Conservation (phyloP, 2,888 invertebrate genomes). For the Aquatica leii region DNA sequence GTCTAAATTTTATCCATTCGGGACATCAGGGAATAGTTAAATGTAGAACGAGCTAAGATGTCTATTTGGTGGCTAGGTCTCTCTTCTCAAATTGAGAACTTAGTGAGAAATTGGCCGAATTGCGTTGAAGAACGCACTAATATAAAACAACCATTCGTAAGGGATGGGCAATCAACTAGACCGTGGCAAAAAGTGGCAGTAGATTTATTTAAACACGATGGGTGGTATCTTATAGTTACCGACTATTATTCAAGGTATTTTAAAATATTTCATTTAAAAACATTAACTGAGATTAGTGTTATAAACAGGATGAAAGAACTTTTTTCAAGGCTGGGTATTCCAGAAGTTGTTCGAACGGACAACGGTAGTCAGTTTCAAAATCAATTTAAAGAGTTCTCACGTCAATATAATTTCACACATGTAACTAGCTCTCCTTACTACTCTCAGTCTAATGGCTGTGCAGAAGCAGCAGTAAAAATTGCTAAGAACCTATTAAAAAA, state of each 20-base stretch:
- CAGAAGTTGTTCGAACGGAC: slow-evolving; percentile 35
- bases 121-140: neutral
- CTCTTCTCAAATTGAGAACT: slow-evolving; percentile 6
- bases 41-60: no score
- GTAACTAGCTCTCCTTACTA: slow-evolving; percentile 37
- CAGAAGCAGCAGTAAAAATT: slow-evolving; percentile 27
- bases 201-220: slow-evolving; percentile 29
- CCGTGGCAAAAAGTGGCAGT: slow-evolving; percentile 39
- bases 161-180: slow-evolving; percentile 22
- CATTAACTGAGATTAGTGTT: slow-evolving; percentile 12
- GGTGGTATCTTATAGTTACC: slow-evolving; percentile 17
- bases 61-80: no score
- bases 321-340: slow-evolving; percentile 36
- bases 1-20: no score
- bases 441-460: slow-evolving; percentile 26
- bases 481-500: slow-evolving; percentile 27
- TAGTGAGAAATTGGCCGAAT: neutral
- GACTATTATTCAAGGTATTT: slow-evolving; percentile 32
- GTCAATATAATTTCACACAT: slow-evolving; percentile 22
- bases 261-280: slow-evolving; percentile 8
- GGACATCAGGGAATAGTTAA: slow-evolving; percentile 45
- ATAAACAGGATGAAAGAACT: slow-evolving; percentile 18
- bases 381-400: slow-evolving; percentile 2
- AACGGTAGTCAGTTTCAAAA: slow-evolving; percentile 10
- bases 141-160: slow-evolving; percentile 14